phyloP scores from a whole-genome alignment of 2,888 invertebrate genomes.

The Apocheima hispidaria region DNA sequence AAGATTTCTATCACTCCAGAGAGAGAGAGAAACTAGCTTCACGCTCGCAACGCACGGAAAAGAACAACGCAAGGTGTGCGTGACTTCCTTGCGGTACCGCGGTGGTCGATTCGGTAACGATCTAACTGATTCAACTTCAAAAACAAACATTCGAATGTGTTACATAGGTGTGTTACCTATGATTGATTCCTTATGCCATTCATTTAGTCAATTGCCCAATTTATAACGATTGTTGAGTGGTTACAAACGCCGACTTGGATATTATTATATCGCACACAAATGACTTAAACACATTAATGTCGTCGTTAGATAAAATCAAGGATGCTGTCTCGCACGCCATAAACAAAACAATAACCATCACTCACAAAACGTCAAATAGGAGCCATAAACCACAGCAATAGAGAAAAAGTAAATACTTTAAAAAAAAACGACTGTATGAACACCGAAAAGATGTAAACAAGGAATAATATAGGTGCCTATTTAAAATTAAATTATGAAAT shows the following conservation, averaged over 20 bases:
- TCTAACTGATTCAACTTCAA: not conserved
- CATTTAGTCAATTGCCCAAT: no score
- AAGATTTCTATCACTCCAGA: slow-evolving; percentile 37
- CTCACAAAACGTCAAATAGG: not conserved
- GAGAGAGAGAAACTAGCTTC: not conserved
- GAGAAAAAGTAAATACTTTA: no score
- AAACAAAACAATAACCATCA: not conserved
- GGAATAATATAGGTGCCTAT: no score
- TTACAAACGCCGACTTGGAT: not conserved
- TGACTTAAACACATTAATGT: not conserved
- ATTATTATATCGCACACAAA: not conserved
- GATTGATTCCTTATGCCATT: not conserved
- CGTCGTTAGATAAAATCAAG: not conserved
- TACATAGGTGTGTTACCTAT: not conserved
- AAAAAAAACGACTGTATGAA: no score
- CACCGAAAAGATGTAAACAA: no score
- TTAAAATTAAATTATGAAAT: no score
- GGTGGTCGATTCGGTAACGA: slow-evolving; percentile 1
- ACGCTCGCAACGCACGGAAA: not conserved
- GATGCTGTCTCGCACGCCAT: no score
- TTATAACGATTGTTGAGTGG: not conserved
- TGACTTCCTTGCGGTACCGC: slow-evolving; percentile 12
- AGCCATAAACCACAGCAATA: no score
- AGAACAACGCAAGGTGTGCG: slow-evolving; percentile 4
- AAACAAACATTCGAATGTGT: not conserved